Conservation (phyloP, 1,140 invertebrate genomes). For the Drosophila albomicans region DNA sequence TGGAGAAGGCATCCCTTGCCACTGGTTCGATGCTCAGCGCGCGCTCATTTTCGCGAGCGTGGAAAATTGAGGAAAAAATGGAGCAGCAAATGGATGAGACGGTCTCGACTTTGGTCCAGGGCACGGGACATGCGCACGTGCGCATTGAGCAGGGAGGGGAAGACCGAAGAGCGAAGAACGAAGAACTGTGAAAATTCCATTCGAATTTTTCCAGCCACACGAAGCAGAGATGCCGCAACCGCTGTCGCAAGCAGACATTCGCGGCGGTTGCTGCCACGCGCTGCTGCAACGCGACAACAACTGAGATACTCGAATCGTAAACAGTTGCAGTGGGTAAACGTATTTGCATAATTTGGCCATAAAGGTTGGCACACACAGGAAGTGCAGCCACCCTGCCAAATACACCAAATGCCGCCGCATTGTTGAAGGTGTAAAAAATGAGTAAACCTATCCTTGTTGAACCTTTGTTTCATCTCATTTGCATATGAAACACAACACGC, state of each 20-base stretch:
- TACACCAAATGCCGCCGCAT: constrained; percentile 33
- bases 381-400: constrained; percentile 59
- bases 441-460: constrained; percentile 68
- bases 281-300: constrained; percentile 37
- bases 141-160: constrained; percentile 28
- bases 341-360: constrained; percentile 81
- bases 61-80: constrained; percentile 73
- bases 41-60: constrained; percentile 82
- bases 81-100: constrained; percentile 37
- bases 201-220: constrained; percentile 66
- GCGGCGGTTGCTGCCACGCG: constrained; percentile 56
- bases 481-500: constrained; percentile 75
- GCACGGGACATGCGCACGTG: constrained; percentile 76
- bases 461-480: constrained; percentile 65
- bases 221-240: constrained; percentile 65
- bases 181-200: constrained; percentile 62
- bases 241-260: constrained; percentile 57
- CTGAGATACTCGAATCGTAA: constrained; percentile 41
- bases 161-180: not conserved
- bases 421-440: constrained; percentile 80
- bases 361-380: constrained; percentile 55
- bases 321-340: constrained; percentile 56
- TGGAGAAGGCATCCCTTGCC: no score
- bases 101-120: constrained; percentile 43
- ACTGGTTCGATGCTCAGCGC: constrained; percentile 6